Evolutionary conservation across 2,797 vertebrate genomes (phyloP).

Genomic region (Tokudaia muenninki): DNA sequence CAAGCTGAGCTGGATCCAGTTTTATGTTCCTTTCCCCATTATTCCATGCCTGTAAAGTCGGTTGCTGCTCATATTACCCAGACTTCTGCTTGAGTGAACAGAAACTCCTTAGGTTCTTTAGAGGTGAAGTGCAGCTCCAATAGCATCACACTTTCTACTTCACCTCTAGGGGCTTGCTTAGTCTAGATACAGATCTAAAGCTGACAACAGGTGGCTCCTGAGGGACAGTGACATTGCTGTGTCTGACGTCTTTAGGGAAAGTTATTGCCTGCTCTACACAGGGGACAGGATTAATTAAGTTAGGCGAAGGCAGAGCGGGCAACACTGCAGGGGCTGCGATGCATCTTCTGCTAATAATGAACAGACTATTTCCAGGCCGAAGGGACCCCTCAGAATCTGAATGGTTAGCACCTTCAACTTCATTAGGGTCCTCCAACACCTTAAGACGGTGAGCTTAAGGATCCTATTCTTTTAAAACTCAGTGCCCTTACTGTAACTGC

Average conservation of each 20-base stretch:
- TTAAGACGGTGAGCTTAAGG: too few species aligned
- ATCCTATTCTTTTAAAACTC: not conserved
- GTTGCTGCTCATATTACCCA: too few species aligned
- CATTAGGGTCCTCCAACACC: not conserved
- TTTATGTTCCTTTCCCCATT: not conserved
- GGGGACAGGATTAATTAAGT: not conserved
- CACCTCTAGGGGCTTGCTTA: not conserved
- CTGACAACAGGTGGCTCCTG: not conserved
- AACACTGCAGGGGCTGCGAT: not conserved
- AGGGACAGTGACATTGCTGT: not conserved
- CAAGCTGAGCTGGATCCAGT: not conserved
- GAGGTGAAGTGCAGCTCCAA: not conserved
- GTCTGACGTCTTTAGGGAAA: not conserved
- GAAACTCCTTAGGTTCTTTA: not conserved
- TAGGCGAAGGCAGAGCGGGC: not conserved
- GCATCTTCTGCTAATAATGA: not conserved
- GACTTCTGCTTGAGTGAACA: not conserved
- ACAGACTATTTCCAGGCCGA: not conserved
- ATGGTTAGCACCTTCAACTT: not conserved
- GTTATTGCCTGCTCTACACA: not conserved
- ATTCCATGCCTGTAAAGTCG: not conserved
- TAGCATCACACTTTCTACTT: too few species aligned
- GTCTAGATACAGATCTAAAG: not conserved
- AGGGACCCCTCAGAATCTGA: not conserved
- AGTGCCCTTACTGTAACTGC: not conserved